Evolutionary conservation across 2,888 invertebrate genomes (phyloP), one percentile per base, ranked within the genome.

Genomic region (Nemapogon koenigi): DNA sequence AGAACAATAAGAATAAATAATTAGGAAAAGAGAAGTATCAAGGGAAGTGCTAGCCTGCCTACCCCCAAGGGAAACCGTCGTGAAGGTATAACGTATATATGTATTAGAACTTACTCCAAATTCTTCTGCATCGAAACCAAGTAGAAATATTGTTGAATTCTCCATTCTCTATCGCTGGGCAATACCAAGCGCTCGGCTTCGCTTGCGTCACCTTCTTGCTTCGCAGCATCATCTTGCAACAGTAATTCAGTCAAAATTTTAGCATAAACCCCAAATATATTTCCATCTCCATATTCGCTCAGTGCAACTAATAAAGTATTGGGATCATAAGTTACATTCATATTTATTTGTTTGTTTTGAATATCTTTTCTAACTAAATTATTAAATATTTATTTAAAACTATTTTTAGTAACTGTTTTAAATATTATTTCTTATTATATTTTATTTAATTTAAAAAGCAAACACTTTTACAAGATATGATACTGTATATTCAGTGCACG

Each of bases 91-190:
- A n/a, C n/a, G n/a, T n/a, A n/a, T n/a, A n/a, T 7, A 11, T 32
- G 16, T 3, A 35, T 3, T 17, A 35, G 10, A 17, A 22, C 38
- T 18, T 29, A 38, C 35, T 63, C 62, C 49, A 62, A 47, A 44
- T 66, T 60, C 50, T 87, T 81, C 57, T 89, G 89, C 55, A 84
- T 68, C 30, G 82, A 83, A 11, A 89, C 86, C 44, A 89, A 67
- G 41, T 76, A 71, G 55, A 86, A 87, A 55, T 89, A 89, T 54
- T 87, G 84, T 46, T 82, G 82, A 27, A 84, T 76, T 41, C 86
- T 71, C 83, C 86, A 89, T 22, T 83, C 83, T 46, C 80, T 82
- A 51, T 89, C 86, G 50, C 89, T 89, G 7, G 89, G 88, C 26
- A 89, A 67, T 25, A 86, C 75, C 41, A 88, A 70, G 28, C 78